phyloP scores from a whole-genome alignment of 2,888 invertebrate genomes.

The Diadromus collaris region DNA sequence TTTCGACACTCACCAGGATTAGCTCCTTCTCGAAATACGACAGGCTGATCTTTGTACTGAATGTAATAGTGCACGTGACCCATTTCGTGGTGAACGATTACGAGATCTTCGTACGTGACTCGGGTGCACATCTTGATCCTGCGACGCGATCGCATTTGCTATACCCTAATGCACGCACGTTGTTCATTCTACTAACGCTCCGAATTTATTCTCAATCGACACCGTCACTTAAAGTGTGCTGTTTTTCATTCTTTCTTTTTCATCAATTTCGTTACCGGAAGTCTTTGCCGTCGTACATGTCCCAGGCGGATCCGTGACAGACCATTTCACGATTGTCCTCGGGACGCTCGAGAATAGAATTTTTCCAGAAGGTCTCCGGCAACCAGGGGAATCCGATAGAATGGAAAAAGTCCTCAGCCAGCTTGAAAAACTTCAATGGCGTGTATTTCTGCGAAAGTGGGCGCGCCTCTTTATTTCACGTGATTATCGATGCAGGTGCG shows the following conservation, averaged over 20 bases:
- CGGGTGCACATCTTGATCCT: constrained; percentile 86
- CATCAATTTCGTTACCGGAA: constrained; percentile 82
- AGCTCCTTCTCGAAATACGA: constrained; percentile 83
- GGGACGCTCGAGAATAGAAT: constrained; percentile 81
- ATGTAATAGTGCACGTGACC: constrained; percentile 89
- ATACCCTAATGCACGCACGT: constrained; percentile 36
- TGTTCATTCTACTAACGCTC: constrained; percentile 27
- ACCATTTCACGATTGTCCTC: constrained; percentile 79
- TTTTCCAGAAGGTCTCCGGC: constrained; percentile 84
- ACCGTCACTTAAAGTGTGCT: constrained; percentile 4
- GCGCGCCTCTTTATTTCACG: background rate
- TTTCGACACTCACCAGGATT: constrained; percentile 86
- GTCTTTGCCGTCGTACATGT: constrained; percentile 86
- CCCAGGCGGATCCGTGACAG: constrained; percentile 88
- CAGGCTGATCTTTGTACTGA: constrained; percentile 84
- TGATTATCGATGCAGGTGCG: constrained; percentile 11
- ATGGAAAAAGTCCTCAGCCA: constrained; percentile 86
- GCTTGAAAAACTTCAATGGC: constrained; percentile 52
- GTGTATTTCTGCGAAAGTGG: constrained; percentile 46
- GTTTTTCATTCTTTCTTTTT: background rate
- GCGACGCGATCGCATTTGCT: constrained; percentile 60
- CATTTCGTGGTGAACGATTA: constrained; percentile 87
- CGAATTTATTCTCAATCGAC: background rate
- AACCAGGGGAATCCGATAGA: constrained; percentile 85
- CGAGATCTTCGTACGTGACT: constrained; percentile 84